Conservation (phyloP, 1,140 invertebrate genomes). For the Eufriesea mexicana region DNA sequence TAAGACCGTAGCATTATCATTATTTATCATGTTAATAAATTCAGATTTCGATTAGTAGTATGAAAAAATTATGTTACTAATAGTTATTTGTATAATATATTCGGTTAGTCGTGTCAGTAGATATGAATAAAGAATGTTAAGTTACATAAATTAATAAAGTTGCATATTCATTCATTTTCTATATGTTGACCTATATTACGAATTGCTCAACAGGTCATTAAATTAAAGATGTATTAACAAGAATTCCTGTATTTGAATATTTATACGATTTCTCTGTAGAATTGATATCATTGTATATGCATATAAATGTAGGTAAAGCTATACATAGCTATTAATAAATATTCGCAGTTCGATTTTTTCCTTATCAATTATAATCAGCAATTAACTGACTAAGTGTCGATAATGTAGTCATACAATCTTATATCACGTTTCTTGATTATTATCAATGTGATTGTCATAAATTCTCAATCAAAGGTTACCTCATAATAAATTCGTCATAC, state of each 20-base stretch:
- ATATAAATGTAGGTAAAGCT: background rate
- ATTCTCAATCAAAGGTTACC: background rate
- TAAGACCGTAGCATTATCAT: background rate
- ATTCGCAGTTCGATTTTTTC: background rate
- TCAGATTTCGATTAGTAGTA: background rate
- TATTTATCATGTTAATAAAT: too few species aligned
- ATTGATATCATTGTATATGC: background rate
- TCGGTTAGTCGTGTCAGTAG: background rate
- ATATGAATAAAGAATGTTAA: background rate
- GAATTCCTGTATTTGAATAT: background rate
- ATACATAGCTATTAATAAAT: background rate
- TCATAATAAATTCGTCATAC: too few species aligned
- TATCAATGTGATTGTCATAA: background rate
- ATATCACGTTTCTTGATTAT: background rate
- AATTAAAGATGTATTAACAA: background rate
- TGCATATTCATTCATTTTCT: too few species aligned
- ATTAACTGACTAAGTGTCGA: background rate
- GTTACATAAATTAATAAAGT: too few species aligned
- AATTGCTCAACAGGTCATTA: background rate
- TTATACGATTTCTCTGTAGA: background rate
- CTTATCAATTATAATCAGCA: too few species aligned
- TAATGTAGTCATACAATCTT: background rate
- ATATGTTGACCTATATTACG: background rate
- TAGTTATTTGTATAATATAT: too few species aligned
- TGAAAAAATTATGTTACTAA: too few species aligned